Percentiles rank a stretch among this genome's conserved stretches.
phyloP scores from a whole-genome alignment of 2,888 invertebrate species.

The Ichneumoninae sp. region DNA sequence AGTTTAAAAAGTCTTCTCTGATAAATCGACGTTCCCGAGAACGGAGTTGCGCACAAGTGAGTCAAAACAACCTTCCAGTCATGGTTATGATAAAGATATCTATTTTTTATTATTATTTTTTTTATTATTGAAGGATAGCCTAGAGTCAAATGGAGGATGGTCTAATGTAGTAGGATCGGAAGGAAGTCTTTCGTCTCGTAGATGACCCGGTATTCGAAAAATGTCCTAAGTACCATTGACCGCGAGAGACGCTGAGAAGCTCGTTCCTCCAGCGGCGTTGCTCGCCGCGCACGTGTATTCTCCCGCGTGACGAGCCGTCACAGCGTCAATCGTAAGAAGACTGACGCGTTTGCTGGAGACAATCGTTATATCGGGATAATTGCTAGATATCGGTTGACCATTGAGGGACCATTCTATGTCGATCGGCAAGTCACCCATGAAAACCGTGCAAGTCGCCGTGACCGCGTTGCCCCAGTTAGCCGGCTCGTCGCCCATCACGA shows the following conservation, averaged over 20 bases:
- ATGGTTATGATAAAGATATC: too few relatives aligned
- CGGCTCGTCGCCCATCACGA: constrained; percentile 89
- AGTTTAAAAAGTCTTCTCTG: too few relatives aligned
- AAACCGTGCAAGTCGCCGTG: constrained; percentile 86
- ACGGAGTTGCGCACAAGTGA: too few relatives aligned
- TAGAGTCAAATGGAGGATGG: too few relatives aligned
- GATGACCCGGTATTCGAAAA: constrained; percentile 36
- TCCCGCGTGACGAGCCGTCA: constrained; percentile 84
- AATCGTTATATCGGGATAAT: constrained; percentile 72
- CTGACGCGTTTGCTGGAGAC: constrained; percentile 83
- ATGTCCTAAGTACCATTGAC: constrained; percentile 76
- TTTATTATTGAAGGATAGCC: too few relatives aligned
- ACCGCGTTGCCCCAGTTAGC: constrained; percentile 88
- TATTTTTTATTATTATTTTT: too few relatives aligned
- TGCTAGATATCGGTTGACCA: constrained; percentile 84
- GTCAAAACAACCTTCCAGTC: too few relatives aligned
- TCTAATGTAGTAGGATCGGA: too few relatives aligned
- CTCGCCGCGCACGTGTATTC: constrained; percentile 86
- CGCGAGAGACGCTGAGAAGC: constrained; percentile 87
- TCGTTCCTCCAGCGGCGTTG: constrained; percentile 89
- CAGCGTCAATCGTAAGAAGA: constrained; percentile 84
- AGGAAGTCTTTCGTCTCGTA: constrained; percentile 58
- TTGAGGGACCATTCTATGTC: constrained; percentile 90
- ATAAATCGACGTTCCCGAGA: too few relatives aligned
- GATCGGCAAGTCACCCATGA: constrained; percentile 89